Evolutionary conservation across 2,797 vertebrate species (phyloP), one percentile per base, ranked within the genome.

Genomic region (Chelon auratus): DNA sequence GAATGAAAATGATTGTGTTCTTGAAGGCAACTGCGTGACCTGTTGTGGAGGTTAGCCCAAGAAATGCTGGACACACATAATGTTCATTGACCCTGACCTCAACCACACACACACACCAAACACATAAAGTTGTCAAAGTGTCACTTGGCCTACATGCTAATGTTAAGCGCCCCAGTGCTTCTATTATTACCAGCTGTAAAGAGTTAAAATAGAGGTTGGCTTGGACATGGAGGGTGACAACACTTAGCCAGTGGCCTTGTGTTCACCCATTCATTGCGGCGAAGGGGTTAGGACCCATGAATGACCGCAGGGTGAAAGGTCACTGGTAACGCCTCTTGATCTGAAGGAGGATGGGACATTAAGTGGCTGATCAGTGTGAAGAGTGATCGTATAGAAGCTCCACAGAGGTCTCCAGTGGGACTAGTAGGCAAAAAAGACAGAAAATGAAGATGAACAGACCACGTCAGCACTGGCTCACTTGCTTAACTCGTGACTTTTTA

Each of bases 51-150:
- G 73, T 84, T 65, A 71, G 62, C 52, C 53, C 13, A 62, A 75
- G 51, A 80, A 81, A 77, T 58, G 43, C 53, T 69, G 63, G 66
- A 76, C 53, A 65, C 50, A 84, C 73, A 82, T 69, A 45, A 53
- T 68, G 78, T 69, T 77, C 78, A 62, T 65, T 69, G 83, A 89
- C 89, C 86, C 88, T 89, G 81, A 91, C 73, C 78, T 79, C 53
- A 73, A 59, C 63, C 87, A 76, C 75, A 77, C 60, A 75, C 60
- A 75, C 62, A 65, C 82, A 84, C 78, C 55, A 81, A 82, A 86
- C 77, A 76, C 78, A 85, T 84, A 77, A 89, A 83, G 76, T 72
- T 80, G 88, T 92, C 88, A 89, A 90, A 83, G 82, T 90, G 87
- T 90, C 86, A 90, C 77, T 86, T 80, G 86, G 78, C 72, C 80